These are phyloP conservation scores for Dioctria rufipes DNA, from an alignment of 2,888 invertebrate species.

Conservation along the genomic window DNA sequence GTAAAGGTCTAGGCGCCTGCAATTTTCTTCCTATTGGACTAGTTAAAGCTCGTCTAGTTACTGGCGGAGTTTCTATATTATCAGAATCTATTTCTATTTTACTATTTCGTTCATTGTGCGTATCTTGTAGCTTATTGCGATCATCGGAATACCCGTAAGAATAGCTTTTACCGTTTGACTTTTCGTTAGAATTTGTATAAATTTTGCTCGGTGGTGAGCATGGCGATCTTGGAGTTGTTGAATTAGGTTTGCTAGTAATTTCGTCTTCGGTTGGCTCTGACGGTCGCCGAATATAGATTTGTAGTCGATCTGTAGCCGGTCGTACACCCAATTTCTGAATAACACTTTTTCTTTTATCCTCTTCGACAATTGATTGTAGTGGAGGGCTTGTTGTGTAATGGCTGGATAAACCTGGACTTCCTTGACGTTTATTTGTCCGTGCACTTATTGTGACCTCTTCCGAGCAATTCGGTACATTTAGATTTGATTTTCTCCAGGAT, in stretches of 20 bases:
- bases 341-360: slow-evolving; percentile 75
- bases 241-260: slow-evolving; percentile 45
- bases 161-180: not conserved
- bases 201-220: slow-evolving; percentile 55
- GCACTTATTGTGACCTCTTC: slow-evolving; percentile 71
- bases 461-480: slow-evolving; percentile 76
- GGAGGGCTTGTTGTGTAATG: slow-evolving; percentile 68
- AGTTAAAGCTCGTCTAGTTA: slow-evolving; percentile 79
- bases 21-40: slow-evolving; percentile 54
- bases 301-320: slow-evolving; percentile 73
- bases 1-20: slow-evolving; percentile 25
- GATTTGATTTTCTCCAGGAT: slow-evolving; percentile 81
- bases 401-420: slow-evolving; percentile 73
- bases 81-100: slow-evolving; percentile 90
- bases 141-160: not conserved
- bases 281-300: slow-evolving; percentile 75
- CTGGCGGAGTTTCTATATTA: slow-evolving; percentile 92
- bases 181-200: slow-evolving; percentile 28
- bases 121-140: slow-evolving; percentile 59
- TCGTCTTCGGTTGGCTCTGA: slow-evolving; percentile 64
- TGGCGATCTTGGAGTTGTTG: slow-evolving; percentile 23
- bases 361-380: slow-evolving; percentile 76
- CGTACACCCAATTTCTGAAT: slow-evolving; percentile 74
- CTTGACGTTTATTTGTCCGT: slow-evolving; percentile 77
- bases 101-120: slow-evolving; percentile 72